These are phyloP conservation scores for Masticophis lateralis DNA, from an alignment of 2,797 vertebrate genomes.

Conservation along the genomic window DNA sequence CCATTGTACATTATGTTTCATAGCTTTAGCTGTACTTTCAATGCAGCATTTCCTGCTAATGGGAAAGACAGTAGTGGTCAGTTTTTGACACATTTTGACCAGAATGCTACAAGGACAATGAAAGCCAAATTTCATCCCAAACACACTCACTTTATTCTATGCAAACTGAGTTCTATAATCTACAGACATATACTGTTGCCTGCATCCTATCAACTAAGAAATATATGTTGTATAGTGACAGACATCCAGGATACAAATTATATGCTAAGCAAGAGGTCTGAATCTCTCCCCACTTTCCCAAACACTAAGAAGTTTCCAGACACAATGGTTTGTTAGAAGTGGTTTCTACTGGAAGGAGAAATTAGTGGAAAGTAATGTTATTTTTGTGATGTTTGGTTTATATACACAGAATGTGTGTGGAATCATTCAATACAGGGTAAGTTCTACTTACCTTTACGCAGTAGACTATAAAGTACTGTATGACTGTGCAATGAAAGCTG, in stretches of 20 bases:
- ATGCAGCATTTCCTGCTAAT: background rate
- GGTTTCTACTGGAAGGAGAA: background rate
- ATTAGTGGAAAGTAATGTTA: background rate
- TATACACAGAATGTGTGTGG: background rate
- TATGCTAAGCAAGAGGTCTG: background rate
- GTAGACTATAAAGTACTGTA: background rate
- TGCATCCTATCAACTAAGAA: background rate
- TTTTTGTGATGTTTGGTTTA: background rate
- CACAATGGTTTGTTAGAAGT: background rate
- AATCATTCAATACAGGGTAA: background rate
- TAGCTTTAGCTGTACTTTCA: background rate
- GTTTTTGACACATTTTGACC: background rate
- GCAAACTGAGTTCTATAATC: background rate
- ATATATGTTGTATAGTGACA: background rate
- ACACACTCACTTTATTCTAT: background rate
- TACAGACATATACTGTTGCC: background rate
- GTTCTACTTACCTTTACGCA: no score
- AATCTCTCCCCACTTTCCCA: background rate
- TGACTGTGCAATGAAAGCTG: background rate
- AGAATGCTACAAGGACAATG: background rate
- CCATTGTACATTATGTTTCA: background rate
- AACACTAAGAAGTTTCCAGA: background rate
- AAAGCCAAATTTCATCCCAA: background rate
- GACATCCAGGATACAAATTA: background rate
- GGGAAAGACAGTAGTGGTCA: background rate